Conservation (phyloP, 2,113 vertebrate species). For the Ochotona curzoniae region DNA sequence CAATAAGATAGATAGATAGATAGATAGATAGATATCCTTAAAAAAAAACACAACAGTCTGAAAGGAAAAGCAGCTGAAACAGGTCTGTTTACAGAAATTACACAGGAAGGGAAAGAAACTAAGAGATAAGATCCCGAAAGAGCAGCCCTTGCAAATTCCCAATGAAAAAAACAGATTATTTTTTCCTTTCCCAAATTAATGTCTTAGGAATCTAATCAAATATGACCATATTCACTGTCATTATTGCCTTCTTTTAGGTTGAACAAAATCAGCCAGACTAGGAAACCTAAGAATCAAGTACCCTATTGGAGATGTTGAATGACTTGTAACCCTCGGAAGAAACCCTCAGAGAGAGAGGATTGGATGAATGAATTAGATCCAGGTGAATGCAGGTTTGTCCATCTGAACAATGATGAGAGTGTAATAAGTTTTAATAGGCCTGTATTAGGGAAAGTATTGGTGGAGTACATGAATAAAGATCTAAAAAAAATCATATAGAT, state of each 20-base stretch:
- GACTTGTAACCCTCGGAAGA: background rate
- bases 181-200: background rate
- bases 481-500: background rate
- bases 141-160: background rate
- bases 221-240: background rate
- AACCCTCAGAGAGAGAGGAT: background rate
- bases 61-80: background rate
- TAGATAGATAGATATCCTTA: too few species aligned
- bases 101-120: background rate
- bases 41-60: too few species aligned
- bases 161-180: background rate
- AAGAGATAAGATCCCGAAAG: background rate
- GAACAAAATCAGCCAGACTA: background rate
- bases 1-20: too few species aligned
- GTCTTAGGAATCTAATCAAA: background rate
- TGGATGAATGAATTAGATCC: background rate
- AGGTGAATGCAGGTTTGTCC: background rate
- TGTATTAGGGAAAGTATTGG: background rate
- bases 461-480: background rate
- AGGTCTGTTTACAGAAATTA: background rate
- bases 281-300: background rate
- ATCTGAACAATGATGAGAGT: background rate
- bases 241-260: background rate
- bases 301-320: background rate
- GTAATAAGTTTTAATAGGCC: background rate